Base-by-base conservation (phyloP, 1,140 invertebrate genomes). In the Dysdera silvatica region DNA sequence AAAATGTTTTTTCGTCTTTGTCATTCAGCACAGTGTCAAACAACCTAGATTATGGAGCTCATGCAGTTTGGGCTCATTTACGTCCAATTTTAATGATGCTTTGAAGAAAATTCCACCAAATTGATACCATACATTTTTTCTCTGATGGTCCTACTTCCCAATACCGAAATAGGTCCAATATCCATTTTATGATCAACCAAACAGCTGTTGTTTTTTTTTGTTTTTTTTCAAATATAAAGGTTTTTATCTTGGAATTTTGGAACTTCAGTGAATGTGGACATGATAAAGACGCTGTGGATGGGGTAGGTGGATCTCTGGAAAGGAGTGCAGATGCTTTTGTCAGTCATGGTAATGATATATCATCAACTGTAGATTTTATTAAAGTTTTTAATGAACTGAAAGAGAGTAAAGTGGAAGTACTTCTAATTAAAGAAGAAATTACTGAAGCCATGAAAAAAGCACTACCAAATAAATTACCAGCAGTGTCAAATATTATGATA, bases 71-170 rank as follows among this genome's bases (percentile, higher is more conserved):
- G 48, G 20, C 20, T 28, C 48, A 51, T 28, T 28, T 51, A 12
- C 48, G 29, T 14, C 48, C 48, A 10, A 18, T 51, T 14, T 24
- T 51, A 51, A 23, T 28, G 20, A 24, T 51, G 24, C 24, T 51
- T 8, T 14, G 18, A 18, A 18, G 29, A 51, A 8, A 51, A 8
- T 18, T 51, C 4, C 48, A 23, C 6, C 24, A 28, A 6, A 28
- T 51, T 12, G 48, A 51, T 28, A 51, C 48, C 29, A 26, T 51
- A 51, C 48, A 51, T 18, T 51, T 51, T 28, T 28, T 28, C 24
- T 28, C 23, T 28, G 48, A 51, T 51, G 48, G 48, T 6, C 48
- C 48, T 28, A 51, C 48, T 28, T 18, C 48, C 7, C 20, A 51
- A 28, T 51, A 51, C 18, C 6, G 48, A 28, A 51, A 51, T 28